phyloP scores from a whole-genome alignment of 2,113 vertebrate species.

The Spea bombifrons region DNA sequence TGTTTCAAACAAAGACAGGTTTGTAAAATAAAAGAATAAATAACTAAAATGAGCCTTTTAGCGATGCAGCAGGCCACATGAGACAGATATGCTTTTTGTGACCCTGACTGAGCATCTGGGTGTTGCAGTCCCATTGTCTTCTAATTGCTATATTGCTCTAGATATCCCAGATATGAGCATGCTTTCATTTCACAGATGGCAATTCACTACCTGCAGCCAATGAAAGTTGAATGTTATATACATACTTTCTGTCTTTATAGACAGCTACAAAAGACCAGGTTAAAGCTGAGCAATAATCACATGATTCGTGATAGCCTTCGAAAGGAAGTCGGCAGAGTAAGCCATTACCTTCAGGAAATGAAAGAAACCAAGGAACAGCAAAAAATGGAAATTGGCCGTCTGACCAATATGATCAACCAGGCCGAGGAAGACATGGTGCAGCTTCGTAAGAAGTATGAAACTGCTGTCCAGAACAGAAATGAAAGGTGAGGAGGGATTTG shows the following conservation, averaged over 20 bases:
- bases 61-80: no score
- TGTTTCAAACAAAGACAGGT: slow-evolving; percentile 76
- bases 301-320: slow-evolving; percentile 68
- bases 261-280: slow-evolving; percentile 70
- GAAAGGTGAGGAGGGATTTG: slow-evolving; percentile 64
- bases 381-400: slow-evolving; percentile 65
- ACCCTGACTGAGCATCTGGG: no score
- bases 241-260: slow-evolving; percentile 54
- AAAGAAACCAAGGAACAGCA: slow-evolving; percentile 69
- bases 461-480: slow-evolving; percentile 68
- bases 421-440: slow-evolving; percentile 70
- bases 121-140: no score
- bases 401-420: slow-evolving; percentile 62
- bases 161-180: no score
- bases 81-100: no score
- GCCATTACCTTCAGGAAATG: slow-evolving; percentile 61
- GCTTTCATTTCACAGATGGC: no score
- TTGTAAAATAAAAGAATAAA: slow-evolving; percentile 42
- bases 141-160: no score
- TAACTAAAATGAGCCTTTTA: no score
- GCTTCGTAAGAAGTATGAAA: slow-evolving; percentile 66
- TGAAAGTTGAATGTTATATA: no score
- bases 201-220: no score
- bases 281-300: slow-evolving; percentile 71
- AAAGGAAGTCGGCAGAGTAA: slow-evolving; percentile 67